Base-by-base conservation (phyloP, 1,140 invertebrate genomes). In the Vanessa tameamea region DNA sequence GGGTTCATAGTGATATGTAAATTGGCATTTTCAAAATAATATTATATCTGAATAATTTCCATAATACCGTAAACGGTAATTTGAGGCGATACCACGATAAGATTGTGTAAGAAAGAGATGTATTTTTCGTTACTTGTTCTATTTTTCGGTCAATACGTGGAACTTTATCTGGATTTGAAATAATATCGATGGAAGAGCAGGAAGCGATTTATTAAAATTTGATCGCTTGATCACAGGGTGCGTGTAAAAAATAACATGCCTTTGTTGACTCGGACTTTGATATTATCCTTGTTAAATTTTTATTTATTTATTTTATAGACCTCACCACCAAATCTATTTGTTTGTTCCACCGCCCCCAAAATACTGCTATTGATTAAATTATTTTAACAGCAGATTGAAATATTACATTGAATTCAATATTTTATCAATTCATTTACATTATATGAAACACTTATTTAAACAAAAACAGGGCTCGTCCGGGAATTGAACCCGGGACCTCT, bases 401-500 rank as follows among this genome's bases (percentile, higher is more conserved):
- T 31, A 31, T 31, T 31, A 31, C 6, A 31, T 4, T 31, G 5
- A 48, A 15, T 13, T 48, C 14, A 48, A 48, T n/a, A 53, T n/a
- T 53, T 53, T 13, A 53, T 53, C n/a, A 3, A 16, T n/a, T 53
- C 3, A 53, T 16, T 55, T 1, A 55, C n/a, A 20, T 8, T 16
- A 8, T 23, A 11, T 55, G 16, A 55, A 16, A 55, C n/a, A 14
- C 4, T 13, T 13, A 48, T 48, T 48, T 48, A 15, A 50, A 61
- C 31, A 61, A 16, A 61, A 55, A 55, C 11, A 69, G 66, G 66
- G 66, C 66, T 69, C 66, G 66, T 69, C 66, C 66, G 66, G 66
- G 66, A 69, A 57, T 96, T 95, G 95, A 96, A 96, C 95, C 95
- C 95, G 95, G 95, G 95, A 96, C 95, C 95, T 96, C 95, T 95